Conservation (phyloP, 2,888 invertebrate species). For the Tenthredo distinguenda region DNA sequence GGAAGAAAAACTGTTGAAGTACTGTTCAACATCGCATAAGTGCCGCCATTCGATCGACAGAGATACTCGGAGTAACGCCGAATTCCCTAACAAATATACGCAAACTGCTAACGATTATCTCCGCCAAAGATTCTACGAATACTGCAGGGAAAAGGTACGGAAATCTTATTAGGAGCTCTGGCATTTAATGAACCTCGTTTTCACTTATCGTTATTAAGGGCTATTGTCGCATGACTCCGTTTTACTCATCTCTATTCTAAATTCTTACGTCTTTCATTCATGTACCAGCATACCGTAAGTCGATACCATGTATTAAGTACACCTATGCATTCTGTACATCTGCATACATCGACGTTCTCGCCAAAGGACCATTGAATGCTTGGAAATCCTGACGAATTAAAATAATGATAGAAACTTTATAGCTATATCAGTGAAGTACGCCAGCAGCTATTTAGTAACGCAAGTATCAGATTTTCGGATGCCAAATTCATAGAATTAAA, state of each 20-base stretch:
- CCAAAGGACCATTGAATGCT: background rate
- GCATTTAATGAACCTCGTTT: background rate
- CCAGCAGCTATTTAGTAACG: background rate
- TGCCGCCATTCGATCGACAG: constrained; percentile 1
- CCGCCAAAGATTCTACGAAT: constrained; percentile 40
- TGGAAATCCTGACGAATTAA: background rate
- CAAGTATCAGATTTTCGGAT: background rate
- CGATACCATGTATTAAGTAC: constrained; percentile 7
- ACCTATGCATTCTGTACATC: background rate
- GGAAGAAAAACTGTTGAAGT: constrained; percentile 33
- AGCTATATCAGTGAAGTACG: background rate
- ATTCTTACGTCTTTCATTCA: background rate
- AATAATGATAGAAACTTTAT: background rate
- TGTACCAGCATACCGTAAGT: constrained; percentile 25
- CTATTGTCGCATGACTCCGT: background rate
- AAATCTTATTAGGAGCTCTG: background rate
- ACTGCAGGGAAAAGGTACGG: constrained; percentile 37
- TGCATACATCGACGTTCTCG: background rate
- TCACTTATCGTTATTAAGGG: background rate
- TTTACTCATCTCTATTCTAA: background rate
- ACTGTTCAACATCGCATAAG: constrained; percentile 19
- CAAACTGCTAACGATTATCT: constrained; percentile 30
- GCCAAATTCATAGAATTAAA: background rate
- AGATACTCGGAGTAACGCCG: constrained; percentile 19
- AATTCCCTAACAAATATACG: constrained; percentile 22